phyloP scores from a whole-genome alignment of 37 sponge, comb jelly and placozoan genomes.

The Chondrilla cf. caribensis region DNA sequence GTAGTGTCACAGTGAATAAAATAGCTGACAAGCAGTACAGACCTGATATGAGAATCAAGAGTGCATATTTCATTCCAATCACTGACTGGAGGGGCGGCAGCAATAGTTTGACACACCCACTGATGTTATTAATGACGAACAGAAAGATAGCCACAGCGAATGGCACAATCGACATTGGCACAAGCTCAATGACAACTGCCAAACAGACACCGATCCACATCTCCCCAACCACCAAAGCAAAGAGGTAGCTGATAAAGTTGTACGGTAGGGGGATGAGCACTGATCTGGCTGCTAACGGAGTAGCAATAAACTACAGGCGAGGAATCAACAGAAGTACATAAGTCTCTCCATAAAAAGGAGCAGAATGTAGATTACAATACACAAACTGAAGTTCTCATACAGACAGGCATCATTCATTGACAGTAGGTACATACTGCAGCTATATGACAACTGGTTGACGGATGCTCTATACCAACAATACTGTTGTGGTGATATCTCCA shows the following conservation, averaged over 20 bases:
- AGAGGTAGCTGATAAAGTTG: constrained; percentile 70
- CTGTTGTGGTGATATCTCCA: no score
- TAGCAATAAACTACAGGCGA: constrained; percentile 67
- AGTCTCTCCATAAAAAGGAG: no score
- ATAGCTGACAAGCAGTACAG: constrained; percentile 45
- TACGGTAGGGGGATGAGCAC: constrained; percentile 65
- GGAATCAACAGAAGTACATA: background rate
- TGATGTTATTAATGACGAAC: constrained; percentile 79
- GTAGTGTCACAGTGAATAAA: constrained; percentile 25
- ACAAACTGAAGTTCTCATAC: no score
- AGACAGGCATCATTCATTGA: no score
- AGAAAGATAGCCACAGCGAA: constrained; percentile 62
- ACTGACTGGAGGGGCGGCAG: constrained; percentile 41
- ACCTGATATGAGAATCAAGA: constrained; percentile 63
- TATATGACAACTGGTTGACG: no score
- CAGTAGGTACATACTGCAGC: no score
- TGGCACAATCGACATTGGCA: constrained; percentile 40
- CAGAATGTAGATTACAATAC: no score
- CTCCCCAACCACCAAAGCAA: constrained; percentile 78
- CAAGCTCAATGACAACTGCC: constrained; percentile 69
- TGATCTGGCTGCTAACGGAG: constrained; percentile 75
- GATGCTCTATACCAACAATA: no score
- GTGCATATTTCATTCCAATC: constrained; percentile 30
- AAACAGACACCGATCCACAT: constrained; percentile 85
- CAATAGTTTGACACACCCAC: constrained; percentile 70